Conservation (phyloP, 2,113 vertebrate genomes). For the Empidonax traillii region DNA sequence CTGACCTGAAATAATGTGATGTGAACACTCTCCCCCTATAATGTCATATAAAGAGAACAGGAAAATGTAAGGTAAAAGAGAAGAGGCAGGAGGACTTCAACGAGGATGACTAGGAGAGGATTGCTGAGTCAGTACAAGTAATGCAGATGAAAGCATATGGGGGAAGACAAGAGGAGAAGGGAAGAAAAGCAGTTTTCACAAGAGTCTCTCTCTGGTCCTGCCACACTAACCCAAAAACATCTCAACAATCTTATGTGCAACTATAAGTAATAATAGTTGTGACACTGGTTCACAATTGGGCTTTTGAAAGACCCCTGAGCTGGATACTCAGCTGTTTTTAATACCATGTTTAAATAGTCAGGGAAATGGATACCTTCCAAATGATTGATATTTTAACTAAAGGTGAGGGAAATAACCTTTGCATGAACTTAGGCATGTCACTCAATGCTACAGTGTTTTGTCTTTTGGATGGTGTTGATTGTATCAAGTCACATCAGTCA, state of each 20-base stretch:
- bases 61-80: neutral
- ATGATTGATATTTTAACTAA: neutral
- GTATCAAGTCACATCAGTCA: neutral
- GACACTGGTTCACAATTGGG: neutral
- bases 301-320: neutral
- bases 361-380: neutral
- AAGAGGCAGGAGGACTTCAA: neutral
- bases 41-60: neutral
- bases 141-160: neutral
- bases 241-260: neutral
- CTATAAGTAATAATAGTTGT: neutral
- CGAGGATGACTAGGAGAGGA: neutral
- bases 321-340: neutral
- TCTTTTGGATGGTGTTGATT: neutral
- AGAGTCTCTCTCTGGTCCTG: neutral
- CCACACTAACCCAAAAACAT: neutral
- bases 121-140: neutral
- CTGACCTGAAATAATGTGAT: neutral
- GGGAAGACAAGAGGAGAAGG: neutral
- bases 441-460: neutral
- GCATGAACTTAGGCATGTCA: rapidly evolving
- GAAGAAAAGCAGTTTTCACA: neutral
- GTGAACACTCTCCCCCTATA: neutral
- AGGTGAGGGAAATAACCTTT: neutral
- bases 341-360: neutral